Percentiles rank a stretch among this genome's conserved stretches.
These are phyloP conservation scores for Lordiphosa fenestrarum DNA, from an alignment of 2,888 invertebrate genomes.

Conservation along the genomic window DNA sequence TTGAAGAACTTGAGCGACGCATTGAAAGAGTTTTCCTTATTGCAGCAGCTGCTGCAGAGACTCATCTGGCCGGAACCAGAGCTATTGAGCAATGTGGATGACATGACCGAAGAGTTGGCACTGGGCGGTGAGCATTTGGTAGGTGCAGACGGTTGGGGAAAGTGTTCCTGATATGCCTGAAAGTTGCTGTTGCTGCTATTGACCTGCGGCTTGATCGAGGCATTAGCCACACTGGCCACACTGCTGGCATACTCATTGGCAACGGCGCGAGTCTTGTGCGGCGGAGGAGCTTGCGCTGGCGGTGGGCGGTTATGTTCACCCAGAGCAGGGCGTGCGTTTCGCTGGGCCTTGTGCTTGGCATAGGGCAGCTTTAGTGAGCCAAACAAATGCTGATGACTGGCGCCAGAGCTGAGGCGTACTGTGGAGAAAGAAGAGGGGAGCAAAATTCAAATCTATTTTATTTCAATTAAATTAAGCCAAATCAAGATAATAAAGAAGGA, in stretches of 20 bases:
- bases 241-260: conserved; percentile 44
- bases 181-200: conserved; percentile 29
- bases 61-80: conserved; percentile 44
- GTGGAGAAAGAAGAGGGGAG: background rate
- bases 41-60: conserved; percentile 50
- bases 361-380: conserved; percentile 58
- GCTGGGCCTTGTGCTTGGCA: conserved; percentile 57
- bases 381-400: conserved; percentile 55
- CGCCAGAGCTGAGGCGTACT: conserved; percentile 46
- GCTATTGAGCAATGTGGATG: conserved; percentile 63
- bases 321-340: conserved; percentile 49
- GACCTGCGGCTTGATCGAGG: conserved; percentile 41
- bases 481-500: no score
- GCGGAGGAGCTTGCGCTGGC: conserved; percentile 46
- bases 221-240: conserved; percentile 4
- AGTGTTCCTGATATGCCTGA: conserved; percentile 39
- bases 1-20: conserved; percentile 62
- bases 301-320: conserved; percentile 60
- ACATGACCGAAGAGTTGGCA: conserved; percentile 54
- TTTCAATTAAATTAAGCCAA: no score
- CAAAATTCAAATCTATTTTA: no score
- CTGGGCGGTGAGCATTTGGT: conserved; percentile 40
- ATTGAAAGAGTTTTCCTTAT: conserved; percentile 76
- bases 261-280: conserved; percentile 65
- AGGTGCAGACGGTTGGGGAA: conserved; percentile 7